Percentiles rank a stretch among this genome's conserved stretches.
Conservation (phyloP, 2,888 invertebrate genomes). For the Empis livida region DNA sequence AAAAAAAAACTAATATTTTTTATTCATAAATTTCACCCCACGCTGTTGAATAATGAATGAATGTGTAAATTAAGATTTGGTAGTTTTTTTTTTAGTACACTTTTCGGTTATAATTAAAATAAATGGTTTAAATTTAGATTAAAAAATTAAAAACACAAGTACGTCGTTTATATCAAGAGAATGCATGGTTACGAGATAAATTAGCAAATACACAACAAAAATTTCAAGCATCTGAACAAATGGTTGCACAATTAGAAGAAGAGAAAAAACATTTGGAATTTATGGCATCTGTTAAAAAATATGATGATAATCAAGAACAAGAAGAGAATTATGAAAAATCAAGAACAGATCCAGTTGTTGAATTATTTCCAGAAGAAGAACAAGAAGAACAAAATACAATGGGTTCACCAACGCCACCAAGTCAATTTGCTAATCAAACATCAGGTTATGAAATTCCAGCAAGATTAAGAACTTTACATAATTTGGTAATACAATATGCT, state of each 20-base stretch:
- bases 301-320: conserved; percentile 50
- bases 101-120: too few relatives aligned
- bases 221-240: conserved; percentile 89
- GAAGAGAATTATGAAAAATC: conserved; percentile 39
- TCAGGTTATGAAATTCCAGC: conserved; percentile 99
- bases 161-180: conserved; percentile 91
- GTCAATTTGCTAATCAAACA: conserved; percentile 92
- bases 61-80: too few relatives aligned
- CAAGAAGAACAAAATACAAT: conserved; percentile 82
- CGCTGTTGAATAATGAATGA: too few relatives aligned
- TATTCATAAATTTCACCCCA: too few relatives aligned
- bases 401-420: conserved; percentile 77
- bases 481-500: conserved; percentile 98
- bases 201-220: conserved; percentile 95
- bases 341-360: conserved; percentile 68
- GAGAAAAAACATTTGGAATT: conserved; percentile 97
- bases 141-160: conserved; percentile 97
- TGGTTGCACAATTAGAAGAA: conserved; percentile 90
- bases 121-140: too few relatives aligned
- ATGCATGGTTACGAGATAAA: conserved; percentile 98
- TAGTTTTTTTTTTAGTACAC: too few relatives aligned
- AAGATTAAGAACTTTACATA: conserved; percentile 91
- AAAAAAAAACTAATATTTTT: too few relatives aligned
- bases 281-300: conserved; percentile 81
- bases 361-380: conserved; percentile 90